Evolutionary conservation across 2,888 invertebrate genomes (phyloP), one percentile per base, ranked within the genome.

Genomic region (Dasypogon diadema): DNA sequence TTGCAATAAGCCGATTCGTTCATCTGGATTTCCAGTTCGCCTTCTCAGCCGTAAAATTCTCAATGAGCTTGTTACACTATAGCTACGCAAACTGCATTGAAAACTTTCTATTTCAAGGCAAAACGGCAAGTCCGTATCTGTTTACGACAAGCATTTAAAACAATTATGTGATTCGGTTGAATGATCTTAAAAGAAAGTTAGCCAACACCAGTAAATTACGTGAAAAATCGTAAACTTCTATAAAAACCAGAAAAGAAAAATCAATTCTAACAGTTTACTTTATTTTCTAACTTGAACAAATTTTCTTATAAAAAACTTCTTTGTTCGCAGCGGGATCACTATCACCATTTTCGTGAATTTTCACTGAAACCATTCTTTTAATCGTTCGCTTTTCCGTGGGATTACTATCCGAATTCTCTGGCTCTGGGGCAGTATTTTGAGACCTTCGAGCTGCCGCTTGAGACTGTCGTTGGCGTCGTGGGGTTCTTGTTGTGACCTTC

Each of bases 211-310:
- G n/a, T n/a, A n/a, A n/a, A n/a, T n/a, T n/a, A n/a, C n/a, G n/a
- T n/a, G n/a, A n/a, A n/a, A n/a, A n/a, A n/a, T n/a, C n/a, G n/a
- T n/a, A n/a, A n/a, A n/a, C n/a, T n/a, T n/a, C n/a, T n/a, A n/a
- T n/a, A n/a, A n/a, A n/a, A n/a, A n/a, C n/a, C n/a, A n/a, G n/a
- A n/a, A n/a, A n/a, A n/a, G n/a, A n/a, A n/a, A n/a, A n/a, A n/a
- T n/a, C n/a, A n/a, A 55, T 55, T 63, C 18, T 63, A 42, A 42
- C 37, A 34, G 10, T 34, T 16, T 8, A 30, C 18, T 63, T 63
- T 63, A 63, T 63, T 63, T 42, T 63, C 22, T 63, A 63, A 42
- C 37, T 42, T 63, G 37, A 63, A 42, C 34, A 42, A n/a, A 63
- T 34, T 42, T 63, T 63, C 21, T 63, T 63, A 42, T 63, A 63